These are phyloP conservation scores for Glaucidium brasilianum DNA, from an alignment of 2,113 vertebrate genomes.

Conservation along the genomic window DNA sequence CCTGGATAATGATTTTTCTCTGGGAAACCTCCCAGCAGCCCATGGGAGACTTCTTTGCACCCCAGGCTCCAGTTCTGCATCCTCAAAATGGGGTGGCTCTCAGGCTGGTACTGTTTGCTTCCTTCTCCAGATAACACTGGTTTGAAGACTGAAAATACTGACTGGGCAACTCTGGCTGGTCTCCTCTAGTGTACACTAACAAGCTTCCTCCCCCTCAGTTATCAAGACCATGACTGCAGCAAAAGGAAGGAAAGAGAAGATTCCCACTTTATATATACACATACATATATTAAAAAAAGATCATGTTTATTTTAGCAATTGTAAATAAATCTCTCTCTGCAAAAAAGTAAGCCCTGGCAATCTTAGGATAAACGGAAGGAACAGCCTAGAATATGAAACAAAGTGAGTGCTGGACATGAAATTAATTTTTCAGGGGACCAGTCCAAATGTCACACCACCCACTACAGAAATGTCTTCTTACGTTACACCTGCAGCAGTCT, in stretches of 20 bases:
- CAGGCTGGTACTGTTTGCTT: not conserved
- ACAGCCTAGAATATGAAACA: not conserved
- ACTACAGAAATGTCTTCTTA: not conserved
- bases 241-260: not conserved
- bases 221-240: not conserved
- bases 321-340: not conserved
- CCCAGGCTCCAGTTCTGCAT: not conserved
- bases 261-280: not conserved
- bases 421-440: not conserved
- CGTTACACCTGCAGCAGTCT: not conserved
- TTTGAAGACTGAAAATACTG: not conserved
- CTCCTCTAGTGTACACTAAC: not conserved
- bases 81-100: not conserved
- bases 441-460: not conserved
- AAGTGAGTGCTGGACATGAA: not conserved
- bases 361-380: not conserved
- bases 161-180: not conserved
- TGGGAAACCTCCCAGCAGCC: not conserved
- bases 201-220: not conserved
- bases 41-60: not conserved
- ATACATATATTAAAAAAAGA: not conserved
- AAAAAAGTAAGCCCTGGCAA: not conserved
- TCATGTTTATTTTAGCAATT: not conserved
- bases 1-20: not conserved
- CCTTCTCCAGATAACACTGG: not conserved